Evolutionary conservation across 2,797 vertebrate genomes (phyloP).

Genomic region (Capromys pilorides): DNA sequence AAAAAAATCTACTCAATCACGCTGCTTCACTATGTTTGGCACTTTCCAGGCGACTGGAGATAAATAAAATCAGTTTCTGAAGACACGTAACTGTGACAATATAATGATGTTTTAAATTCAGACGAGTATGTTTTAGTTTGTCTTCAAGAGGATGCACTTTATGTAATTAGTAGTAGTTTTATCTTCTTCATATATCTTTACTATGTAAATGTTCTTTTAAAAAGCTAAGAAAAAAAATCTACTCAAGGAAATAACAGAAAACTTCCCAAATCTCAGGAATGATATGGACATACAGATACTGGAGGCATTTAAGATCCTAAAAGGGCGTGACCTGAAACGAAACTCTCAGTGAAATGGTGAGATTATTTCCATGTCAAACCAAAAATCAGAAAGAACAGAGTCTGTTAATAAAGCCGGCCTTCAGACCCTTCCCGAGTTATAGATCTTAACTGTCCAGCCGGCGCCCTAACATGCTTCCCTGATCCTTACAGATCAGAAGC

Average conservation of each 20-base stretch:
- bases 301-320: neutral
- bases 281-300: neutral
- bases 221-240: neutral
- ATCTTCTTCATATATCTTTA: slow-evolving; percentile 50
- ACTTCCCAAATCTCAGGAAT: neutral
- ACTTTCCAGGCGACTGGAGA: slow-evolving; percentile 25
- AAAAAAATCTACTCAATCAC: too few relatives aligned
- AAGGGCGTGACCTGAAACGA: neutral
- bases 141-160: slow-evolving; percentile 41
- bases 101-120: slow-evolving; percentile 47
- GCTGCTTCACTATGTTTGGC: too few relatives aligned
- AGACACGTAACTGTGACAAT: slow-evolving; percentile 7
- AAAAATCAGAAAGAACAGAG: too few relatives aligned
- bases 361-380: too few relatives aligned
- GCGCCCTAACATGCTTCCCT: too few relatives aligned
- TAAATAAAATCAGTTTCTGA: slow-evolving; percentile 31
- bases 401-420: too few relatives aligned
- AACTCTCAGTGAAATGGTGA: neutral
- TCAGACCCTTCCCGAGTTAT: too few relatives aligned
- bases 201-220: slow-evolving; percentile 54
- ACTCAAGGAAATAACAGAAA: neutral
- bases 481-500: too few relatives aligned
- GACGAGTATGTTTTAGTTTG: slow-evolving; percentile 32
- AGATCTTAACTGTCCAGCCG: too few relatives aligned
- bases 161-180: slow-evolving; percentile 2